Evolutionary conservation across 2,888 invertebrate species (phyloP).

Genomic region (Pristionchus maxplancki): DNA sequence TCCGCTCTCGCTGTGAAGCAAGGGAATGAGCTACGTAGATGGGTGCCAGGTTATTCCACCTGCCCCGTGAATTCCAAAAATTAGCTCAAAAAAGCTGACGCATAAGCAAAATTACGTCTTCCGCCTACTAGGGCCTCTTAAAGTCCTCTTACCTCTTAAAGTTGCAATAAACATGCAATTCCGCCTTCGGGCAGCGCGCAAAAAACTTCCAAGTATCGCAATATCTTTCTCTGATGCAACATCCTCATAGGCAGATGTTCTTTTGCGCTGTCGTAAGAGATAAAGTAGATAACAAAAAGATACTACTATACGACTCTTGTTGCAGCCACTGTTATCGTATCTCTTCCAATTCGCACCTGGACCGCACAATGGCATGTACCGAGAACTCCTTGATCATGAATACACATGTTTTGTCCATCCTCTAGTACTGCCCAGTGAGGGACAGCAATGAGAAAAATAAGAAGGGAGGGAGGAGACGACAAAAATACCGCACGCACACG

Average conservation of each 20-base stretch:
- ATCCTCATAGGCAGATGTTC: not conserved
- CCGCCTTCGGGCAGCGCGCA: not conserved
- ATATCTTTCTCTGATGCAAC: not conserved
- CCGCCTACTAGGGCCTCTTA: not conserved
- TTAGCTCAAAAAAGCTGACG: not conserved
- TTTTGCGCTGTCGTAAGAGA: not conserved
- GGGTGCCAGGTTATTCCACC: not conserved
- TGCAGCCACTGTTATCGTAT: not conserved
- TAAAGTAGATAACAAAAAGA: not conserved
- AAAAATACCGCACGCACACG: not conserved
- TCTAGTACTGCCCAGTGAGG: not conserved
- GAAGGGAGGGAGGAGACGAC: not conserved
- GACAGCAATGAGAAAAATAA: not conserved
- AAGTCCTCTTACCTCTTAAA: too few relatives aligned
- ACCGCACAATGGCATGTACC: not conserved
- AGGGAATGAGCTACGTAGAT: not conserved
- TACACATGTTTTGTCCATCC: not conserved
- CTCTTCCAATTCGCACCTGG: too few relatives aligned
- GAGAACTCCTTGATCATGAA: not conserved
- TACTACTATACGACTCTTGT: not conserved
- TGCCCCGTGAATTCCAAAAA: not conserved
- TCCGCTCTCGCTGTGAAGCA: not conserved
- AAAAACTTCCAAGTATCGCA: not conserved
- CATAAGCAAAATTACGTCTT: not conserved
- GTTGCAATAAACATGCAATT: slow-evolving; percentile 43